Conservation (phyloP, 2,113 vertebrate genomes). For the Uria aalge region DNA sequence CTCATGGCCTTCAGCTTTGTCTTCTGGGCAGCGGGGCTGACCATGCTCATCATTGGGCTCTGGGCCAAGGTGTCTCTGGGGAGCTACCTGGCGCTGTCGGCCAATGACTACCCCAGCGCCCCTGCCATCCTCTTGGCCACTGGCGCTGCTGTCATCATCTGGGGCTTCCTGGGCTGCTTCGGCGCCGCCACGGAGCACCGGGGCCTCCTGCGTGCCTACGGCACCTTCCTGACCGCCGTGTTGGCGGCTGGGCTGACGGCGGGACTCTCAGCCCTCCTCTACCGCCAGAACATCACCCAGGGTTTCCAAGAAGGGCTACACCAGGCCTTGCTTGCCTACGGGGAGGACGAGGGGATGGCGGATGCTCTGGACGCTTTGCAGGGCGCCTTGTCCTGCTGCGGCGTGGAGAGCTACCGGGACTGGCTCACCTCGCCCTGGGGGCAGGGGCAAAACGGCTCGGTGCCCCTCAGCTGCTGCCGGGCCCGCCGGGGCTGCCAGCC, state of each 20-base stretch:
- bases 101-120: conserved; percentile 78
- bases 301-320: conserved; percentile 83
- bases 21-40: conserved; percentile 85
- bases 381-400: conserved; percentile 82
- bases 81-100: conserved; percentile 81
- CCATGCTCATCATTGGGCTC: conserved; percentile 82
- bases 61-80: conserved; percentile 84
- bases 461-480: conserved; percentile 86
- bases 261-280: conserved; percentile 83
- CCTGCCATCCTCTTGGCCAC: conserved; percentile 79
- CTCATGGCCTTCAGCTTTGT: conserved; percentile 88
- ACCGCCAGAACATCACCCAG: conserved; percentile 79
- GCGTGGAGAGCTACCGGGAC: conserved; percentile 83
- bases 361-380: conserved; percentile 85
- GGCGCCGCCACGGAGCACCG: conserved; percentile 83
- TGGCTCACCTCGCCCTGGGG: conserved; percentile 86
- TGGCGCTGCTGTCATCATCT: conserved; percentile 78
- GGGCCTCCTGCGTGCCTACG: conserved; percentile 79
- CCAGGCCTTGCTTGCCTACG: conserved; percentile 78
- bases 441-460: conserved; percentile 66
- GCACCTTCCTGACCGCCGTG: conserved; percentile 78
- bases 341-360: conserved; percentile 78
- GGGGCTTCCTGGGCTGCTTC: conserved; percentile 88
- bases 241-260: conserved; percentile 78
- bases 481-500: conserved; percentile 78